These are phyloP conservation scores for Trogon surrucura DNA, from an alignment of 2,113 vertebrate species.

Conservation along the genomic window DNA sequence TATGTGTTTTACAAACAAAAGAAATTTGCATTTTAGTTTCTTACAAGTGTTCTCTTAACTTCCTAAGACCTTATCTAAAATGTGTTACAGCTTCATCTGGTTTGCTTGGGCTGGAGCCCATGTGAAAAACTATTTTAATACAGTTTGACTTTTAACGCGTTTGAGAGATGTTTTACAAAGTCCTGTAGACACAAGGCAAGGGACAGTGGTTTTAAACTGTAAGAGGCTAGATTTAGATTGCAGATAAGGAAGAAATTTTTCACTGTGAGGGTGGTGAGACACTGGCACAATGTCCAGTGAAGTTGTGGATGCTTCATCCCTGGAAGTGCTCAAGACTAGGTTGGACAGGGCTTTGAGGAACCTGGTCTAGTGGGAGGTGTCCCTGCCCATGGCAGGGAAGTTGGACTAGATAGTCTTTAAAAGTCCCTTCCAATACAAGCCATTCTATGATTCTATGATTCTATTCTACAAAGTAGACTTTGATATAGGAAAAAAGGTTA, in stretches of 20 bases:
- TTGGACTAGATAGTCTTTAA: neutral
- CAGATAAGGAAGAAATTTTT: neutral
- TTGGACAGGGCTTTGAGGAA: neutral
- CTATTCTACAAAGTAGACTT: neutral
- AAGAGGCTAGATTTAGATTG: neutral
- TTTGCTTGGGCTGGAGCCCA: neutral
- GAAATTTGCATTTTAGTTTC: neutral
- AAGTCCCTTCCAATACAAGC: neutral
- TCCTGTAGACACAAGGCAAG: neutral
- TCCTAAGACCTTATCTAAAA: neutral
- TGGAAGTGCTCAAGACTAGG: neutral
- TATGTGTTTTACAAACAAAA: neutral
- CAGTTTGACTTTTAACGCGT: neutral
- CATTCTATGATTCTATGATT: neutral
- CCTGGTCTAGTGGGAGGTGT: neutral
- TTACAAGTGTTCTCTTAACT: neutral
- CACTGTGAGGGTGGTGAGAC: neutral
- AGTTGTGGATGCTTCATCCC: fast-evolving
- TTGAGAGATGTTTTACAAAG: neutral
- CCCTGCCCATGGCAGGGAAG: fast-evolving
- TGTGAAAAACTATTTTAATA: neutral
- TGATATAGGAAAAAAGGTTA: neutral
- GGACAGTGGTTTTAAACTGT: neutral
- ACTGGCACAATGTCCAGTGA: neutral
- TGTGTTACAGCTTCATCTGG: neutral